Base-by-base conservation (phyloP, 1,140 invertebrate species). In the Fopius arisanus region DNA sequence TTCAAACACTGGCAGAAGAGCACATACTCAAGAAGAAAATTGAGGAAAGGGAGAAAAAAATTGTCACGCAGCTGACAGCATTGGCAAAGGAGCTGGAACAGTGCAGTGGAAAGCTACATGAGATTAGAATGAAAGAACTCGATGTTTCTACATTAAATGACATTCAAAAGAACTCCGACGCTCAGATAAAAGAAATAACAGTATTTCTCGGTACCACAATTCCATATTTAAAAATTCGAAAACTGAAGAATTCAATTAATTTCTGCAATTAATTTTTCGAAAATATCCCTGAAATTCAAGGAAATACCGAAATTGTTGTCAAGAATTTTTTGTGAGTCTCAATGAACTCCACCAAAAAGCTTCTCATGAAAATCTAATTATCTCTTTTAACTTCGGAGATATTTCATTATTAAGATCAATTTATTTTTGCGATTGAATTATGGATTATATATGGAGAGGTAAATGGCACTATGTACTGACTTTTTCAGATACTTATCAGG, bases 1-100 rank as follows among this genome's bases (percentile, higher is more conserved):
- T 82, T 2, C 77, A 76, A 33, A 63, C 65, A 0, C 59, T 70
- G 5, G 67, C 78, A 75, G 51, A 33, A 12, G 74, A 82, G 51
- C 48, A 78, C 16, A 43, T 82, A 16, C 21, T 81, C 6, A 74
- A 77, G 23, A 78, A 78, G 4, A 82, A 78, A 41, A n/a, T 33
- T 3, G 19, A 78, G 5, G 73, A 81, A 23, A 75, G 62, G 5
- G 71, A 76, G 12, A 70, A 75, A 14, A 33, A 51, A 6, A 72
- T 77, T 16, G 1, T 75, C 0, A 72, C 19, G 1, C 79, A 81
- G 31, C 71, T 82, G 16, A 75, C 75, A 6, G 72, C 75, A 3
- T 54, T 82, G 40, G 40, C 59, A 4, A 75, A 78, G 29, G 80
- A 82, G 43, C 21, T 59, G 16, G 79, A 78, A 5, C 37, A 59